Evolutionary conservation across 1,140 invertebrate species (phyloP), one percentile per base, ranked within the genome.

Genomic region (Drosophila melanogaster): DNA sequence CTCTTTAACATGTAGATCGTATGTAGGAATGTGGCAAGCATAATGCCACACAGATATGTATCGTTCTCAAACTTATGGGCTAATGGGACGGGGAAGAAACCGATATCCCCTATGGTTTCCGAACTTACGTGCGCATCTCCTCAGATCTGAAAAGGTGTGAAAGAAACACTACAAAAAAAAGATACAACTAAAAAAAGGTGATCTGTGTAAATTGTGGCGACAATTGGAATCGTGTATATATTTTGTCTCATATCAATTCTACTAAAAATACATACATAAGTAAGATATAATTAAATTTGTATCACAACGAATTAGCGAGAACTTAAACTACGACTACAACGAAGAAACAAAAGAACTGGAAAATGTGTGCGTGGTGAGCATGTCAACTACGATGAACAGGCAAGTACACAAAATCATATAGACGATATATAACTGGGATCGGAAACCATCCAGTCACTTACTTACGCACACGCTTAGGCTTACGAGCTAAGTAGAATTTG

Each of bases 251-350:
- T 84, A 81, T 77, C 57, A 83, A 79, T 89, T 89, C 83, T 87
- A 87, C 83, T 87, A 89, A 89, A 87, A 83, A 72, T 87, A 87
- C 83, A 86, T 83, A 77, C 76, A 80, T 85, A 85, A 80, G 72
- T 83, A 69, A 77, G 79, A 86, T 79, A 81, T 78, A 81, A 83
- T 74, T 83, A 90, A 85, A 84, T 77, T 89, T 87, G 56, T 87
- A 89, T 90, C 84, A 87, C 84, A 87, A 87, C 76, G 72, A 87
- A 87, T 89, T 90, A 86, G 84, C 84, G 79, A 71, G 60, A 85
- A 90, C 86, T 86, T 90, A 90, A 46, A 35, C 81, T 90, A 85
- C 78, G 57, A 90, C 78, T 90, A 83, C 79, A 90, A 87, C 60
- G 67, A 89, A 83, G 41, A 73, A 89, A 81, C 41, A 60, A 77